Base-by-base conservation (phyloP, 2,797 vertebrate species). In the Knipowitschia caucasica region DNA sequence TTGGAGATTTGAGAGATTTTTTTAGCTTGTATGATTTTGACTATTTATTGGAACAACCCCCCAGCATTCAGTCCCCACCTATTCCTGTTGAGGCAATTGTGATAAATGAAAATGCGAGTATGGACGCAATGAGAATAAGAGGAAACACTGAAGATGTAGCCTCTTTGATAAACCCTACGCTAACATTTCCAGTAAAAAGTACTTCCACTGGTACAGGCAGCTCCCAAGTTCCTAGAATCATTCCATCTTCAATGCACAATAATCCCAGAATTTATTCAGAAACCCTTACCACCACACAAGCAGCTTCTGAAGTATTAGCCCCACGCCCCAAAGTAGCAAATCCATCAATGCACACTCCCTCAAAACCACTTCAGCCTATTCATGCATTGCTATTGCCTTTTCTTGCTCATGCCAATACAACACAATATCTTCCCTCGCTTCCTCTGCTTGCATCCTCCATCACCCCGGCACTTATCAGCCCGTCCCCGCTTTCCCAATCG, bases 1-100 rank as follows among this genome's bases (percentile, higher is more conserved):
- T 85, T 3, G 1, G 36, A 0, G 71, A 64, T 26, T 53, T 50
- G 10, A 68, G 29, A 12, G 14, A 45, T 0, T 1, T 31, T 14
- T 69, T 84, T 46, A 58, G 67, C 47, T 29, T 73, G 15, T 83
- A 82, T 43, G 75, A 87, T 12, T 77, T 78, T 12, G 80, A 85
- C 20, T 56, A 64, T 7, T 26, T 63, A 14, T 77, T 62, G 21
- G 80, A 78, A 5, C 67, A 83, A 27, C 56, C 55, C 10, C 5
- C 45, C 29, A 23, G 26, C 3, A 18, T 47, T 27, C 30, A 51
- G 12, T 3, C 23, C 3, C 44, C 55, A 12, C 14, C 11, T 1
- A 29, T 38, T 1, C n/a, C 12, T 7, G n/a, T 5, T 23, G 12
- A 44, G 2, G 18, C 53, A 2, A 5, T 25, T 25, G 6, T 17